Conservation (phyloP, 2,113 vertebrate genomes). For the Apaloderma vittatum region DNA sequence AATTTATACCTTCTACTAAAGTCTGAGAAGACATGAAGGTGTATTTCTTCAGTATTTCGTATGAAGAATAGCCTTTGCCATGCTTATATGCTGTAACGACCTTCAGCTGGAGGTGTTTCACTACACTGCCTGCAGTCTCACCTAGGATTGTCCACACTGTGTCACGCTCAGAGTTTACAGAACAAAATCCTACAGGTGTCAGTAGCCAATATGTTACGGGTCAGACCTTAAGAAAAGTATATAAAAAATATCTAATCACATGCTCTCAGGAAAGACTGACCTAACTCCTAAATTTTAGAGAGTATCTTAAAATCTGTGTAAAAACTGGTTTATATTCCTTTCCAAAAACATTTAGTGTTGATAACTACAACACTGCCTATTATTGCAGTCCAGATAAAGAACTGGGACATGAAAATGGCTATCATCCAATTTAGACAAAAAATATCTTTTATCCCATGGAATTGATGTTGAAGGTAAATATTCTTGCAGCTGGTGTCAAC, state of each 20-base stretch:
- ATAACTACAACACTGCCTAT: neutral
- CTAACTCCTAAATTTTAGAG: neutral
- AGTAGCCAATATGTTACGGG: neutral
- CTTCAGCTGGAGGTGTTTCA: neutral
- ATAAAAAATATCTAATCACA: neutral
- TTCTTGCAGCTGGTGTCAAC: neutral
- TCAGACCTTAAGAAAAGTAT: neutral
- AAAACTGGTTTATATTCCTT: neutral
- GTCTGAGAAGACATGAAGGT: neutral
- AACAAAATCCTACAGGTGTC: neutral
- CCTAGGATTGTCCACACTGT: neutral
- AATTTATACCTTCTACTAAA: neutral
- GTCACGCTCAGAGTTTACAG: neutral
- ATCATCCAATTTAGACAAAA: neutral
- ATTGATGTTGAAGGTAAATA: neutral
- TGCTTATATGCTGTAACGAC: neutral
- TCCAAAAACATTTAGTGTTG: neutral
- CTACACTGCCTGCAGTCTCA: neutral
- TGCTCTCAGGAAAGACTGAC: neutral
- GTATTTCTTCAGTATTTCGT: neutral
- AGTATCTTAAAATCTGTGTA: neutral
- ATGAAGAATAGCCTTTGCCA: neutral
- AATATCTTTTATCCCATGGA: neutral
- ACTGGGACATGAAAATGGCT: neutral
- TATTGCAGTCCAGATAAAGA: neutral